Evolutionary conservation across 2,888 invertebrate genomes (phyloP).

Genomic region (Acrobasis consociella): DNA sequence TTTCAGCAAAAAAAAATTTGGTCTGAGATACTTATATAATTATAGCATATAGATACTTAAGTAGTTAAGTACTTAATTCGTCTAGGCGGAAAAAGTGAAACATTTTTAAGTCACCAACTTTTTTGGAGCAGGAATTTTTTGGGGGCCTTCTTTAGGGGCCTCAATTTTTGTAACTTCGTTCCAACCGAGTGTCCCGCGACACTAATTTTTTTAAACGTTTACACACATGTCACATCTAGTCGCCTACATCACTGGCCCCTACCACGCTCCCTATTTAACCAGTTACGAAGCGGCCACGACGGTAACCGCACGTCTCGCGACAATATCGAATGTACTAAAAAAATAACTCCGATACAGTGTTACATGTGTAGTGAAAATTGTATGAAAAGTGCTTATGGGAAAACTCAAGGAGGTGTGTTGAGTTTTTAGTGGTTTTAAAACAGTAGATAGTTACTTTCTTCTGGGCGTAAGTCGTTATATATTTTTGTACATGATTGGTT

Average conservation of each 20-base stretch:
- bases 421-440: background rate
- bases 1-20: no score
- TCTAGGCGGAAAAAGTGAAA: no score
- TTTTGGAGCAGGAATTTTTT: no score
- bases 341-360: background rate
- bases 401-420: slow-evolving; percentile 1
- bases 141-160: no score
- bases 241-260: background rate
- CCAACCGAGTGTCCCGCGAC: no score
- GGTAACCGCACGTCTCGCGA: background rate
- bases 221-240: slow-evolving; percentile 4
- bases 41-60: no score
- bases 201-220: no score
- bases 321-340: background rate
- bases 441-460: background rate
- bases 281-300: slow-evolving; percentile 9
- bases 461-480: slow-evolving; percentile 5
- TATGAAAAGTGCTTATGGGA: slow-evolving; percentile 1
- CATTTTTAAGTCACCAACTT: no score
- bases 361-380: slow-evolving; percentile 1
- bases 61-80: no score
- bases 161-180: no score
- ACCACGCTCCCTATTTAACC: slow-evolving; percentile 1
- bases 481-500: background rate
- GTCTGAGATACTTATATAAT: no score